Percentiles rank a stretch among this genome's conserved stretches.
These are phyloP conservation scores for Heliconius ismenius DNA, from an alignment of 2,888 invertebrate species.

Conservation along the genomic window DNA sequence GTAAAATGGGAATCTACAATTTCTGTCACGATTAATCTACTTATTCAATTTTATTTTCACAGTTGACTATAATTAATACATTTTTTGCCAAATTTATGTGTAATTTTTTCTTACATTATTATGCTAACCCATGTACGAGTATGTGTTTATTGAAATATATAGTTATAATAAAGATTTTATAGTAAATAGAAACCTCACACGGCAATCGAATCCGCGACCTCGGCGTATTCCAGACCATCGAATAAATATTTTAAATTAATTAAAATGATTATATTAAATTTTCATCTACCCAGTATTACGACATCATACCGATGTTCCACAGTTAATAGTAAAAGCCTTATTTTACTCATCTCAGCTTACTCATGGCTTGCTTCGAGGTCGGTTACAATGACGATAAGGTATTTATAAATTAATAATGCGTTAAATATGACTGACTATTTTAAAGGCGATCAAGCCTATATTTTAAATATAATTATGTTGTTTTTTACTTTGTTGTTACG, in stretches of 20 bases:
- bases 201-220: background rate
- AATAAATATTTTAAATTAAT: background rate
- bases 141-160: no score
- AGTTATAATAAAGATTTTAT: no score
- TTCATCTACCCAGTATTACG: background rate
- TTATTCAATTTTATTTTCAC: no score
- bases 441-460: background rate
- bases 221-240: background rate
- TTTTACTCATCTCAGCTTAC: constrained; percentile 39
- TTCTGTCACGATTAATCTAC: no score
- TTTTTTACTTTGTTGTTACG: background rate
- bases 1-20: no score
- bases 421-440: background rate
- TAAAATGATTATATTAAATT: background rate
- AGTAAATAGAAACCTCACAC: background rate
- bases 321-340: constrained; percentile 2
- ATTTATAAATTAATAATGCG: constrained; percentile 13
- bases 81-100: no score
- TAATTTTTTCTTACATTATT: background rate
- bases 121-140: background rate
- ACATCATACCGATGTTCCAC: background rate
- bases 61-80: no score
- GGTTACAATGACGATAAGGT: constrained; percentile 26
- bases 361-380: constrained; percentile 33
- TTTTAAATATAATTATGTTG: background rate